Conservation (phyloP, 2,113 vertebrate genomes). For the Saguinus midas region DNA sequence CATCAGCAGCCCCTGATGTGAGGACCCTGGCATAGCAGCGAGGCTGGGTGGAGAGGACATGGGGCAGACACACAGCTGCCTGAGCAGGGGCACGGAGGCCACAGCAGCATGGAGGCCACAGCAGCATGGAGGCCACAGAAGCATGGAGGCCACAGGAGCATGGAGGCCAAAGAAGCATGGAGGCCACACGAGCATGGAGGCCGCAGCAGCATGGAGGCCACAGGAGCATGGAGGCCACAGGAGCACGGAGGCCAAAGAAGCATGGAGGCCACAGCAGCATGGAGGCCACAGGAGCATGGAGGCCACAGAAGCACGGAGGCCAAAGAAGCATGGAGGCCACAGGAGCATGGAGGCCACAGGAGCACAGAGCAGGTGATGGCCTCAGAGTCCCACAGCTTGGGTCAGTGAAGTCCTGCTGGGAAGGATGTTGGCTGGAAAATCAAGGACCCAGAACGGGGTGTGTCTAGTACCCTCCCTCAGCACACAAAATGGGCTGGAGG, state of each 20-base stretch:
- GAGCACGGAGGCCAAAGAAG: no score
- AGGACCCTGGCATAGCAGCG: not conserved
- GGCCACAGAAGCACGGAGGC: rapidly evolving
- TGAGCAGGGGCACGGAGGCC: no score
- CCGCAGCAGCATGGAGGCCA: no score
- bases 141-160: rapidly evolving
- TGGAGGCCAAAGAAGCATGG: rapidly evolving
- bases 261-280: rapidly evolving
- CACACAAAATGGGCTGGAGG: not conserved
- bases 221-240: rapidly evolving
- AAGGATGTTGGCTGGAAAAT: not conserved
- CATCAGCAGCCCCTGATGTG: no score
- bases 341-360: rapidly evolving
- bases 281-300: no score
- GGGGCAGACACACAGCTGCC: not conserved
- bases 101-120: rapidly evolving
- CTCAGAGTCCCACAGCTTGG: no score
- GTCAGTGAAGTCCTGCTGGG: not conserved
- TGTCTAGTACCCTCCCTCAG: not conserved
- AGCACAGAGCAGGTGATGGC: no score
- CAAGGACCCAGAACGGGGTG: not conserved
- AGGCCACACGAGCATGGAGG: no score
- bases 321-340: rapidly evolving
- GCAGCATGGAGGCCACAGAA: rapidly evolving
- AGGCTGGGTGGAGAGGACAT: not conserved